Base-by-base conservation (phyloP, 2,797 vertebrate genomes). In the Myiotriccus ornatus region DNA sequence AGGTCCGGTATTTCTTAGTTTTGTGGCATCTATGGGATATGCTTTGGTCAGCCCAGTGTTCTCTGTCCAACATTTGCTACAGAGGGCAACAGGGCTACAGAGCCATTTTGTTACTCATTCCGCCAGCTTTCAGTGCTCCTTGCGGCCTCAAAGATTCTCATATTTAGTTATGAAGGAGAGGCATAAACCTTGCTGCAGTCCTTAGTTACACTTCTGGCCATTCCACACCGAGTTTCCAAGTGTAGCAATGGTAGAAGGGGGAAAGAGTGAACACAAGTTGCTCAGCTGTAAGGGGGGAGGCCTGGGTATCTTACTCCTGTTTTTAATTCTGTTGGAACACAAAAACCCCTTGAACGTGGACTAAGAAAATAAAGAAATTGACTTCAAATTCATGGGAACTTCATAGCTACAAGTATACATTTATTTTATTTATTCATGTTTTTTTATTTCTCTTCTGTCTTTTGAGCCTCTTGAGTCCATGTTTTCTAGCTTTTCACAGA, bases 361-460 rank as follows among this genome's bases (percentile, higher is more conserved):
- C 47, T 59, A 56, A 60, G 49, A 89, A 82, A 86, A 84, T n/a
- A 23, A 50, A 70, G 62, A 56, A 19, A 41, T 15, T 24, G 3
- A 22, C 30, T 73, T 87, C 64, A 73, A 77, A 88, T 77, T 80
- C 12, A 32, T 74, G 63, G 81, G 23, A 60, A 78, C 41, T 30
- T 60, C 14, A 20, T 63, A 74, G 20, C 28, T 57, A 35, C 1
- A 30, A 84, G 39, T 8, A 52, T 76, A 14, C 6, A 14, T 71
- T 86, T 75, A 49, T 93, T 78, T 94, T 86, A 76, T 78, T 90
- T 87, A 76, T 87, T 90, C 16, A 35, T 57, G 20, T 8, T 46
- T 82, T 84, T 82, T 74, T 87, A 65, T 92, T 93, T 71, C 43
- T 87, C 1, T 71, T 81, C 81, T 81, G 37, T 8, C 6, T 74